Evolutionary conservation across 2,888 invertebrate genomes (phyloP).

Genomic region (Lochmaea capreae): DNA sequence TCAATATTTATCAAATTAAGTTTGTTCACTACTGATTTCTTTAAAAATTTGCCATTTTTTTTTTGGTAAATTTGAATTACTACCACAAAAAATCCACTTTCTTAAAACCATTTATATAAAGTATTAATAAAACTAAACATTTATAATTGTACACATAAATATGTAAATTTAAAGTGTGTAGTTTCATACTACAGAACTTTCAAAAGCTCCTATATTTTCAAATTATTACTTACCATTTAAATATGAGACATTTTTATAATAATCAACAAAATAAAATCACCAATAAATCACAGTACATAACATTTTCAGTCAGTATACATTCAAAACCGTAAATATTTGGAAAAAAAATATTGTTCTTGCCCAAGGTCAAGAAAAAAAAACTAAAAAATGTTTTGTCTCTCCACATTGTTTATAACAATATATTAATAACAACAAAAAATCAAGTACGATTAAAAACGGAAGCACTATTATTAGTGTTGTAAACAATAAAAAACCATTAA

Average conservation of each 20-base stretch:
- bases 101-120: too few species aligned
- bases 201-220: too few species aligned
- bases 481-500: not conserved
- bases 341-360: not conserved
- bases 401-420: not conserved
- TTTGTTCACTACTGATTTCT: too few species aligned
- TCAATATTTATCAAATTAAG: too few species aligned
- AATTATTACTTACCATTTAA: not conserved
- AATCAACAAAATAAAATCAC: too few species aligned
- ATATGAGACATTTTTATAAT: not conserved
- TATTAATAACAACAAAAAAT: not conserved
- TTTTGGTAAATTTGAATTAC: too few species aligned
- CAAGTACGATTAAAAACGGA: constrained; percentile 1
- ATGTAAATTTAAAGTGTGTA: too few species aligned
- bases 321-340: not conserved
- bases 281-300: not conserved
- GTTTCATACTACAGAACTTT: too few species aligned
- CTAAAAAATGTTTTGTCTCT: not conserved
- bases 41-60: too few species aligned
- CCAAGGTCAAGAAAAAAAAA: not conserved
- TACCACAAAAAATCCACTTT: too few species aligned
- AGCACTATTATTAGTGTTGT: not conserved
- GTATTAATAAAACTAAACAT: too few species aligned
- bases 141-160: too few species aligned
- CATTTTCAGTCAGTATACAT: not conserved